Evolutionary conservation across 2,113 vertebrate species (phyloP), one percentile per base, ranked within the genome.

Genomic region (Trogon melanurus): DNA sequence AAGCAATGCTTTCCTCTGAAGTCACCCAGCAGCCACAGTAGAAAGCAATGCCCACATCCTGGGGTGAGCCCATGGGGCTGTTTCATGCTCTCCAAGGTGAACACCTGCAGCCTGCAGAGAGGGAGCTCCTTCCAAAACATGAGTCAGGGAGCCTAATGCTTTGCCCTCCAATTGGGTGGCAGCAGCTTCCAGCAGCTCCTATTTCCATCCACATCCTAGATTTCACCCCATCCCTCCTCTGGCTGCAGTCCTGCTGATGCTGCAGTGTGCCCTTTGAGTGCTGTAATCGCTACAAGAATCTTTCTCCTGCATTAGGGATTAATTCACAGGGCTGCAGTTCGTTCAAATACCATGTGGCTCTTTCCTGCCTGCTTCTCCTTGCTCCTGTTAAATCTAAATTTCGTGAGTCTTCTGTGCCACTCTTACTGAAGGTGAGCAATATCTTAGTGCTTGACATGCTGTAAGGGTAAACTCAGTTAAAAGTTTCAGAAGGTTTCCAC

Each of bases 101-200:
- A 67, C 70, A 56, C 27, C 32, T 79, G 17, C 15, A 27, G n/a
- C 41, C 41, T 2, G 1, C 34, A 1, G 32, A 85, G 44, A n/a
- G 23, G 5, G 65, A 89, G 21, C 16, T 50, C 8, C 27, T 89
- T 82, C 23, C 21, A 60, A 85, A 91, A 26, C 4, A 82, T 5
- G 26, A 78, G 57, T 5, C 0, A 0, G 3, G 8, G 16, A 72
- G 58, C 23, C 4, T 10, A 34, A 69, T 1, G 2, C 0, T 0
- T 44, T 76, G 22, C 9, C 10, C 17, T 67, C 19, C 32, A 73
- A 45, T 44, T 1, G 5, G 11, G 6, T 25, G 4, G 7, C 38
- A 82, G 26, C 34, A 61, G 1, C 27, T 88, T 61, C 27, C 56
- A 73, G 19, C n/a, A 79, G 10, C 23, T 27, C 6, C 30, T 81